Evolutionary conservation across 2,888 invertebrate genomes (phyloP).

Genomic region (Galerucella pusilla): DNA sequence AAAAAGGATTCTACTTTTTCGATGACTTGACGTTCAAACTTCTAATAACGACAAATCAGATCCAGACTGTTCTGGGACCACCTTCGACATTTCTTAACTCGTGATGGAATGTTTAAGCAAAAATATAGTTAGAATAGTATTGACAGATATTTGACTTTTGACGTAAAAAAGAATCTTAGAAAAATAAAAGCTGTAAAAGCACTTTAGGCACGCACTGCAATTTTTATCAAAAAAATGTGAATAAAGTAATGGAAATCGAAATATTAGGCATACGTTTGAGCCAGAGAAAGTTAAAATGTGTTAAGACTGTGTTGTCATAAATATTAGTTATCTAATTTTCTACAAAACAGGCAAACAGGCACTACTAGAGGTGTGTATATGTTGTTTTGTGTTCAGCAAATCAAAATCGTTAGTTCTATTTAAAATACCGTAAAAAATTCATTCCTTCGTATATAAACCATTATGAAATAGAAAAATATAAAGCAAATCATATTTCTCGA

Average conservation of each 20-base stretch:
- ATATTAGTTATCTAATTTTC: slow-evolving; percentile 25
- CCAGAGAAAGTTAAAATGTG: slow-evolving; percentile 28
- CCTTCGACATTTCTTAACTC: too few relatives aligned
- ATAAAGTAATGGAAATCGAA: background rate
- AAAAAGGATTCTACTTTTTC: too few relatives aligned
- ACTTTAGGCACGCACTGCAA: background rate
- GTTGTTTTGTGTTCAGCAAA: slow-evolving; percentile 42
- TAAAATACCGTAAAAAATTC: background rate
- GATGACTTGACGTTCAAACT: too few relatives aligned
- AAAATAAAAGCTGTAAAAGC: background rate
- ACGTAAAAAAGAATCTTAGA: too few relatives aligned
- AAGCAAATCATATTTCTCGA: too few relatives aligned
- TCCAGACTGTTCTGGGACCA: too few relatives aligned
- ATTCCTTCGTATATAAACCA: too few relatives aligned
- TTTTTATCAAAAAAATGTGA: background rate
- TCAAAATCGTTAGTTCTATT: slow-evolving; percentile 36
- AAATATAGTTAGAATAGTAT: too few relatives aligned
- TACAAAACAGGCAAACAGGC: slow-evolving; percentile 55
- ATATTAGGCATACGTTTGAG: slow-evolving; percentile 4
- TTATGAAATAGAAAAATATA: too few relatives aligned
- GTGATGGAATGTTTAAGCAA: too few relatives aligned
- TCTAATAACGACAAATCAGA: too few relatives aligned
- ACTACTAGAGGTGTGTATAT: slow-evolving; percentile 66
- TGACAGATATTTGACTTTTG: too few relatives aligned
- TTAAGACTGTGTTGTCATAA: slow-evolving; percentile 21